phyloP scores from a whole-genome alignment of 2,797 vertebrate genomes.

The Tapirus indicus region DNA sequence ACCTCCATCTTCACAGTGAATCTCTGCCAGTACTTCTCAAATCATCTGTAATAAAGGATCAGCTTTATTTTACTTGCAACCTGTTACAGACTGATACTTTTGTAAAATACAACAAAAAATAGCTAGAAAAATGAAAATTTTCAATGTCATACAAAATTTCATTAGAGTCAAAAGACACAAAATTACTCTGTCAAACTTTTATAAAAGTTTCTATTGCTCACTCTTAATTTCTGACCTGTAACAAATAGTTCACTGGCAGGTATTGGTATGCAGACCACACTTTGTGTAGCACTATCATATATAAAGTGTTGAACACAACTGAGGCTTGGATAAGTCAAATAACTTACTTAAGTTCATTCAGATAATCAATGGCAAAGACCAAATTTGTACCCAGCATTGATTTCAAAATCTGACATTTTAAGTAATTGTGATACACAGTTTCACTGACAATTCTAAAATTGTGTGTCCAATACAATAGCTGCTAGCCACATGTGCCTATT shows the following conservation, averaged over 20 bases:
- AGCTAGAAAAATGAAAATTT: not conserved
- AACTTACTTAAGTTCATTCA: not conserved
- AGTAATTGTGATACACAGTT: not conserved
- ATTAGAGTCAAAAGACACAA: slow-evolving; percentile 9
- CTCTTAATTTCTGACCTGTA: not conserved
- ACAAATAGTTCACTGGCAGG: not conserved
- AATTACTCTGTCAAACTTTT: not conserved
- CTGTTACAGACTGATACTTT: not conserved
- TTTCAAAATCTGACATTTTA: not conserved
- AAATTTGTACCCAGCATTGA: not conserved
- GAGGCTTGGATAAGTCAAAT: not conserved
- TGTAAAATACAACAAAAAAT: not conserved
- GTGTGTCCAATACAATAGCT: not conserved
- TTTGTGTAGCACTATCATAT: not conserved
- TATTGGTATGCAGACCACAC: not conserved
- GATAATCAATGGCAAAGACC: not conserved
- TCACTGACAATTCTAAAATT: not conserved
- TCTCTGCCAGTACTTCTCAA: not conserved
- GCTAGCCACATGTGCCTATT: not conserved
- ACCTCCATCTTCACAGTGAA: not conserved
- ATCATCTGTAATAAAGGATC: not conserved
- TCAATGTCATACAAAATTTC: not conserved
- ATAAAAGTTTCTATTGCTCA: not conserved
- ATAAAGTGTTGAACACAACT: not conserved
- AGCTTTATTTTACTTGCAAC: not conserved